Base-by-base conservation (phyloP, 2,888 invertebrate genomes). In the Lithosia quadra region DNA sequence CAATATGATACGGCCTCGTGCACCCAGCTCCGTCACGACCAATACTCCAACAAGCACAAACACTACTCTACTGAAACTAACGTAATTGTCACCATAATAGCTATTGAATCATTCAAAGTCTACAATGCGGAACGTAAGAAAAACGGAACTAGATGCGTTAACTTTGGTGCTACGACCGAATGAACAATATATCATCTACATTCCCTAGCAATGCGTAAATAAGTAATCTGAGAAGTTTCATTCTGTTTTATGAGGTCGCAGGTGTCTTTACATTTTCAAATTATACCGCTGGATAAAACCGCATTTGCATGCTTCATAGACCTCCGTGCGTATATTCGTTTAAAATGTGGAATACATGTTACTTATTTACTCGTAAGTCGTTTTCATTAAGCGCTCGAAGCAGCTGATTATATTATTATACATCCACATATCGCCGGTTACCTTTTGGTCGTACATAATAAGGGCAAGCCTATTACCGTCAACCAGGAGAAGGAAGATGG, bases 1-100 rank as follows among this genome's bases (percentile, higher is more conserved):
- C 88, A 90, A 90, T 89, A 82, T 81, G 79, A 79, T 77, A 81
- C 81, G 90, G 84, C 92, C 91, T 92, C 91, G 91, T 85, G 86
- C 77, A 77, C 80, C 77, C 74, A 71, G 72, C 72, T 71, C 76
- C 81, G 84, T 90, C 93, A 92, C 92, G 92, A 92, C 76, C 79
- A 69, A 81, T 82, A 80, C 72, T 76, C 75, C 72, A 55, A 69
- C 74, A 73, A 69, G 72, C 59, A 73, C 72, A 80, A 63, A 63
- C 72, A 74, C 73, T 68, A 72, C 72, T 73, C 67, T 67, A 67
- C 74, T 77, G 72, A 74, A 73, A 72, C 70, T 65, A 64, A 72
- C 63, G 65, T 65, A 65, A 78, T 77, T 78, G 65, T 78, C 68
- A 69, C 66, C 39, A 77, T 68, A 76, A 77, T 77, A 75, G 70